Conservation (phyloP, 2,797 vertebrate genomes). For the Myiotriccus ornatus region DNA sequence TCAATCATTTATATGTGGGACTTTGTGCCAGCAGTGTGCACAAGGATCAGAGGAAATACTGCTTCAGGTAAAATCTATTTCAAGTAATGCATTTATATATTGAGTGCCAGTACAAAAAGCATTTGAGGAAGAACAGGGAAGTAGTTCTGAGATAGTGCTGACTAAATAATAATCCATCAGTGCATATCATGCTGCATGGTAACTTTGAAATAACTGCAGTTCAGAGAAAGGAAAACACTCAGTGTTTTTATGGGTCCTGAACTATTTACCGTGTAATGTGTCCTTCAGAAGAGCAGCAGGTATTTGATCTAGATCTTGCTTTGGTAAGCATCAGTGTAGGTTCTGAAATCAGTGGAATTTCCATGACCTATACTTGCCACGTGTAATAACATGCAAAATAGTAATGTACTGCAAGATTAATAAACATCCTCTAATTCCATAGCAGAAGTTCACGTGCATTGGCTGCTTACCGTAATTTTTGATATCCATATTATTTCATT, state of each 20-base stretch:
- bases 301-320: neutral
- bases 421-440: neutral
- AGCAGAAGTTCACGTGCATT: neutral
- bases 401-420: neutral
- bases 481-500: neutral
- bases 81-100: neutral
- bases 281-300: neutral
- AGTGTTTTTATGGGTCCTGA: neutral
- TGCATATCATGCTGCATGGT: neutral
- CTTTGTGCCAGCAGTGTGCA: neutral
- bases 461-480: neutral
- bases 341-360: neutral
- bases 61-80: neutral
- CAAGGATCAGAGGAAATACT: neutral
- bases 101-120: neutral
- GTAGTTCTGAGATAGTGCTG: neutral
- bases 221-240: neutral
- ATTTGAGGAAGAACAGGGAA: neutral
- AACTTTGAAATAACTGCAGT: neutral
- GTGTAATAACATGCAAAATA: neutral
- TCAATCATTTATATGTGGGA: neutral
- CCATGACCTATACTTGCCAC: neutral
- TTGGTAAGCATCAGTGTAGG: neutral
- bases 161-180: neutral
- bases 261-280: neutral